Evolutionary conservation across 2,797 vertebrate species (phyloP), one percentile per base, ranked within the genome.

Genomic region (Halcyon chelicuti): DNA sequence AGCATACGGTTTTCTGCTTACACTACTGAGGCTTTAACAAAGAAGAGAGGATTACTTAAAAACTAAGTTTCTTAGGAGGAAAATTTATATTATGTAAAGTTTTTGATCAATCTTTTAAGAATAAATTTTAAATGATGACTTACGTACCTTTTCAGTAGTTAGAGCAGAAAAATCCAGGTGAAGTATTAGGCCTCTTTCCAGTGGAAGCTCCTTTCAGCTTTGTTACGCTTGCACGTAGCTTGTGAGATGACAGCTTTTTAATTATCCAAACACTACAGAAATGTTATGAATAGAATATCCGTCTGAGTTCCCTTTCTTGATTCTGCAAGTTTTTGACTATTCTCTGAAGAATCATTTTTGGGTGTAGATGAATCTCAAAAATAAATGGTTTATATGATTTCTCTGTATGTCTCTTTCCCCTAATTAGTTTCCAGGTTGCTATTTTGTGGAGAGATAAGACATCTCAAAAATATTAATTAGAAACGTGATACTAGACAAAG

Each of bases 101-200:
- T 86, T 85, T 86, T 1, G 2, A 8, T 54, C 13, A 8, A 57
- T 7, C 7, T 71, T 76, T 31, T 8, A 54, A 46, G 28, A 67
- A 31, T 0, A 9, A 26, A 1, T 14, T 54, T 83, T 35, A 86
- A 63, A 25, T 40, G 0, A 28, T 7, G 37, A 2, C 35, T 46
- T 68, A 2, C 2, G 1, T 61, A 5, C 4, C 8, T 1, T 90
- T 7, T 12, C 10, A 3, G 63, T n/a, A 47, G 8, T 60, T 57
- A 29, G 12, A 71, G 21, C 7, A 39, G n/a, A 49, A 73, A 42
- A 58, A 70, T 46, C 37, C 23, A 58, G 13, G 46, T 67, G 61
- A 40, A 46, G 21, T 82, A n/a, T 28, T 52, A 22, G 25, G 2
- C 7, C 5, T 40, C 1, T 29, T 44, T 47, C 15, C 35, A 33